Evolutionary conservation across 2,888 invertebrate species (phyloP), one percentile per base, ranked within the genome.

Genomic region (Callimorpha dominula): DNA sequence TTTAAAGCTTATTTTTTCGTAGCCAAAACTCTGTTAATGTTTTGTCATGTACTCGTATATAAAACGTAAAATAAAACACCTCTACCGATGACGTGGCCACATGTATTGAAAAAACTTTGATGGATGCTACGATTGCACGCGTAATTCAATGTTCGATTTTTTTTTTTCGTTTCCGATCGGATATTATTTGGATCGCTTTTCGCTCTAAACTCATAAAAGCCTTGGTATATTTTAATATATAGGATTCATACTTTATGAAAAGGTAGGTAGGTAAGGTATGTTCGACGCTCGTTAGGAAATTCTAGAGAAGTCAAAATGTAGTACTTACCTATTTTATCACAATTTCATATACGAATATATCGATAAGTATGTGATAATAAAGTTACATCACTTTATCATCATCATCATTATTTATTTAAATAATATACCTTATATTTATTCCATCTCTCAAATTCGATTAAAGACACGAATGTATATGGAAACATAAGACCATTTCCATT

Each of bases 81-180:
- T 46, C 43, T 43, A 14, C 15, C 15, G 46, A 49, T 31, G 17
- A 62, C 60, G 31, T 20, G 46, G 17, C 50, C 15, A 68, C 17
- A 12, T 68, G 57, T 62, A 62, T 62, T 31, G 49, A 60, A 57
- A 62, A 68, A 62, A 62, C 20, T 11, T 40, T 68, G 49, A 68
- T 68, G 49, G 69, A 50, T 50, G n/a, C 42, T 50, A 42, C 1
- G 60, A 49, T 68, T 15, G 6, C 40, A 49, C 8, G 62, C 31
- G 14, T 15, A 49, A 60, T 17, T 46, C 43, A 60, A 68, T 62
- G 60, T 66, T 14, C 5, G 31, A 31, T 60, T 12, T 57, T n/a
- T 57, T 31, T 60, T 52, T 31, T 60, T 20, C 1, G 14, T 31
- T 60, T 60, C 6, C 12, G 20, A 1, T 31, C 9, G 4, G 20